Evolutionary conservation across 2,797 vertebrate species (phyloP).

Genomic region (Diplodus puntazzo): DNA sequence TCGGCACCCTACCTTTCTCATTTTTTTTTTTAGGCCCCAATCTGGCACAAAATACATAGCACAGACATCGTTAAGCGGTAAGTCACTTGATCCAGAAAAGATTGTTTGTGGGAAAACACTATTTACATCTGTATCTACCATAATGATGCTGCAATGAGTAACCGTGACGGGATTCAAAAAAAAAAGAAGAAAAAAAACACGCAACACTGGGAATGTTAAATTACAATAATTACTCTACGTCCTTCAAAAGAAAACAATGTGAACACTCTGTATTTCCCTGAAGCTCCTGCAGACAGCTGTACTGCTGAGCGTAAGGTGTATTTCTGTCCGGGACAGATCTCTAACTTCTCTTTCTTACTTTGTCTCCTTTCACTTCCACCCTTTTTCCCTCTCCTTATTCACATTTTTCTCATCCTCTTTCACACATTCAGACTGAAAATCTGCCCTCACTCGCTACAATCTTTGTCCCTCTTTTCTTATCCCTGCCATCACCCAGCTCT

Average conservation of each 20-base stretch:
- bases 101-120: slow-evolving; percentile 54
- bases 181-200: not conserved
- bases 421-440: slow-evolving; percentile 47
- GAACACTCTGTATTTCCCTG: slow-evolving; percentile 4
- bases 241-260: slow-evolving; percentile 8
- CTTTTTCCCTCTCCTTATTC: slow-evolving; percentile 23
- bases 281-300: not conserved
- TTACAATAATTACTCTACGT: not conserved
- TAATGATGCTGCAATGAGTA: slow-evolving; percentile 41
- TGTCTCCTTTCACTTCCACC: slow-evolving; percentile 26
- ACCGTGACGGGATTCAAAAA: slow-evolving; percentile 23
- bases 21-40: slow-evolving; percentile 23
- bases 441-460: slow-evolving; percentile 22
- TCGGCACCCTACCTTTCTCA: slow-evolving; percentile 39
- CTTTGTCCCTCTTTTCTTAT: slow-evolving; percentile 32
- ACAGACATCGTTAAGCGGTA: slow-evolving; percentile 22
- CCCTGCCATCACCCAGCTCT: slow-evolving; percentile 37
- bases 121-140: slow-evolving; percentile 27
- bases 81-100: slow-evolving; percentile 36
- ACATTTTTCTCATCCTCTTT: slow-evolving; percentile 54
- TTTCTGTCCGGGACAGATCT: slow-evolving; percentile 36
- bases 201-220: slow-evolving; percentile 16
- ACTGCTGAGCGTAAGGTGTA: slow-evolving; percentile 9
- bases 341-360: slow-evolving; percentile 6
- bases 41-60: slow-evolving; percentile 10